phyloP scores from a whole-genome alignment of 2,113 vertebrate species.

The Tetrax tetrax region DNA sequence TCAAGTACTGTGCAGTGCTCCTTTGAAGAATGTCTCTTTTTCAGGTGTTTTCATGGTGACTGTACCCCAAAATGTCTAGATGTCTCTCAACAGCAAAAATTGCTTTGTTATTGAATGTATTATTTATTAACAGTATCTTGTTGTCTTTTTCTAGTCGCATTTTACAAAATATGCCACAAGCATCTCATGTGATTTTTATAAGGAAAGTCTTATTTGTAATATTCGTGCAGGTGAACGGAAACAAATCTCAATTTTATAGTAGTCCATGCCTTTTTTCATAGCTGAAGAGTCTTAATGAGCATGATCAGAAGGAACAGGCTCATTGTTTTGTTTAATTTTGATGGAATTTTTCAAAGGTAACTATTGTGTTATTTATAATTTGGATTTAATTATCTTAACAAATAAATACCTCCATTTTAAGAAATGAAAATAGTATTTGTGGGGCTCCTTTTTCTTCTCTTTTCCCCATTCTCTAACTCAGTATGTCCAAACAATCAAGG shows the following conservation, averaged over 20 bases:
- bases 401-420: constrained; percentile 66
- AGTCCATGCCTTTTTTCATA: constrained; percentile 38
- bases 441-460: constrained; percentile 22
- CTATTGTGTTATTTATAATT: constrained; percentile 46
- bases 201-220: constrained; percentile 48
- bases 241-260: constrained; percentile 48
- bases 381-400: constrained; percentile 34
- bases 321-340: constrained; percentile 39
- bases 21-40: constrained; percentile 37
- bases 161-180: constrained; percentile 44
- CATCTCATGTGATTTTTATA: constrained; percentile 60
- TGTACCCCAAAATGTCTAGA: constrained; percentile 26
- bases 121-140: constrained; percentile 29
- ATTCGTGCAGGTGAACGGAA: constrained; percentile 16
- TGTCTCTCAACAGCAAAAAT: constrained; percentile 43
- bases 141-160: constrained; percentile 54
- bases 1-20: constrained; percentile 9
- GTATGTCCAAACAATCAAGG: not conserved
- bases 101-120: constrained; percentile 56
- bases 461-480: not conserved
- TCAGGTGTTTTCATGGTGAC: constrained; percentile 39
- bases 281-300: constrained; percentile 25
- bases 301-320: constrained; percentile 19
- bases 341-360: constrained; percentile 26
- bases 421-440: constrained; percentile 17